These are phyloP conservation scores for Brienomyrus longianalis DNA, from an alignment of 2,113 vertebrate genomes.

Conservation along the genomic window DNA sequence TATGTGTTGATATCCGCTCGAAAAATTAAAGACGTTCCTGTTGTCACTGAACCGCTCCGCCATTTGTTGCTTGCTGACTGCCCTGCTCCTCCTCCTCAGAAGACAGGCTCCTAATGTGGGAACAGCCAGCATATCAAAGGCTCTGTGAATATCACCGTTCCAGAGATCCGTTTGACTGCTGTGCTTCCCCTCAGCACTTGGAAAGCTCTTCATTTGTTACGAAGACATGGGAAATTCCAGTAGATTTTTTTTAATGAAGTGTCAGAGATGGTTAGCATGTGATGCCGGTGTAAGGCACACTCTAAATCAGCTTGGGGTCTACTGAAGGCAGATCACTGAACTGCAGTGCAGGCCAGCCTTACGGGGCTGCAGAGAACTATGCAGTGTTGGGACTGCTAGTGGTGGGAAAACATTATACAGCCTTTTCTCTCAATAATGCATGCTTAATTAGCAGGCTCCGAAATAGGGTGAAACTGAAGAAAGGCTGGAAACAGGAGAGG, in stretches of 20 bases:
- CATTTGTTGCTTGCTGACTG: not conserved
- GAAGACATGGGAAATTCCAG: not conserved
- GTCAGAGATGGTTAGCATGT: not conserved
- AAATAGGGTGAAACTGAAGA: slow-evolving; percentile 62
- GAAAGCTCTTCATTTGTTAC: not conserved
- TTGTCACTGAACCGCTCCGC: not conserved
- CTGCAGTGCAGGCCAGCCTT: slow-evolving; percentile 31
- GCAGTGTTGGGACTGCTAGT: slow-evolving; percentile 46
- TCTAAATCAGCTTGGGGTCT: not conserved
- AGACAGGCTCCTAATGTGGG: not conserved
- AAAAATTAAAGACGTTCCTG: not conserved
- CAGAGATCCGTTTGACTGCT: not conserved
- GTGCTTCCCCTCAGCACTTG: not conserved
- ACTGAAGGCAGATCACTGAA: not conserved
- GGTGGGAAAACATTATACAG: slow-evolving; percentile 51
- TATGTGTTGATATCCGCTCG: not conserved
- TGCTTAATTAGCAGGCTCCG: slow-evolving; percentile 63
- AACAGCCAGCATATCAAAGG: not conserved
- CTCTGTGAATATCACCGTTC: not conserved
- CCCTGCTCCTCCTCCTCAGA: not conserved
- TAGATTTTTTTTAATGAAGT: not conserved
- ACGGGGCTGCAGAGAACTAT: slow-evolving; percentile 20
- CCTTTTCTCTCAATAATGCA: slow-evolving; percentile 64
- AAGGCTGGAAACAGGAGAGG: slow-evolving; percentile 55
- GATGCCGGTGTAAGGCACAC: not conserved